phyloP scores from a whole-genome alignment of 2,797 vertebrate species.

The Tokudaia muenninki region DNA sequence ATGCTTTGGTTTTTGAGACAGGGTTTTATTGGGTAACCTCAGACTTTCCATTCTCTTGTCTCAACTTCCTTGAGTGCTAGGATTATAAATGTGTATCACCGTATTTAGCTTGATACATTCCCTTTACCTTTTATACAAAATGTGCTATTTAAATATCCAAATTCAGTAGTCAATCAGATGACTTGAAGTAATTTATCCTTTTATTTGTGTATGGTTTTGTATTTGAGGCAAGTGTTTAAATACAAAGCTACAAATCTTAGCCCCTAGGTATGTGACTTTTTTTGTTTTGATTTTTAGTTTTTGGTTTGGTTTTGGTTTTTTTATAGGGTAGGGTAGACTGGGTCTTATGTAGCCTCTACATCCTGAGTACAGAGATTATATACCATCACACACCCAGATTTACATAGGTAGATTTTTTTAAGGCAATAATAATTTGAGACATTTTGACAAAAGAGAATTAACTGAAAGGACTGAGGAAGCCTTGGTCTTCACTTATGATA shows the following conservation, averaged over 20 bases:
- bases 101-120: neutral
- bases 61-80: neutral
- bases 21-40: neutral
- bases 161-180: neutral
- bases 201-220: neutral
- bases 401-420: neutral
- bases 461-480: neutral
- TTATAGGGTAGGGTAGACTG: neutral
- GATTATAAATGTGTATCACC: neutral
- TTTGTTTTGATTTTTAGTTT: neutral
- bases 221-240: neutral
- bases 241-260: neutral
- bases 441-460: constrained; percentile 21
- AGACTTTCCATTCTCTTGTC: neutral
- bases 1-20: neutral
- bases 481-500: neutral
- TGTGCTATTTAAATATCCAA: neutral
- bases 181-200: neutral
- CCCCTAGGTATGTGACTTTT: neutral
- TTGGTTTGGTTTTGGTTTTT: neutral
- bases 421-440: neutral
- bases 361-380: neutral
- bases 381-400: neutral
- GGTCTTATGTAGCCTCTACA: neutral
- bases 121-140: neutral